These are phyloP conservation scores for Pituophis catenifer DNA, from an alignment of 2,113 vertebrate genomes.

Conservation along the genomic window DNA sequence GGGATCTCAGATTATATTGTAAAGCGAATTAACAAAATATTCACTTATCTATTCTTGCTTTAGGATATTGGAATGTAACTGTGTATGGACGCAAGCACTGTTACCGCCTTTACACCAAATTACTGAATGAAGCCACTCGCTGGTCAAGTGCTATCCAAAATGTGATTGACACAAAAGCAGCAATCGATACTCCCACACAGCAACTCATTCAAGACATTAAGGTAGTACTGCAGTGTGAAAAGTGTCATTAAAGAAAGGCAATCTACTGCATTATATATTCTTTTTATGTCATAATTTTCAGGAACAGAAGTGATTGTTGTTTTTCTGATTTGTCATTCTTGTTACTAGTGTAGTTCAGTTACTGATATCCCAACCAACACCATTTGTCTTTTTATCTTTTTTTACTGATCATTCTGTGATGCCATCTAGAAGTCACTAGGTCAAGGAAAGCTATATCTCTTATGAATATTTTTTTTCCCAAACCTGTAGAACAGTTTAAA, in stretches of 20 bases:
- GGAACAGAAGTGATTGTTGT: neutral
- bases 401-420: neutral
- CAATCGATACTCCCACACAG: conserved; percentile 94
- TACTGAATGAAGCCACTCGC: conserved; percentile 89
- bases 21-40: neutral
- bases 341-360: neutral
- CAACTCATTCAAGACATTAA: conserved; percentile 96
- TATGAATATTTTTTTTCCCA: neutral
- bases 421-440: neutral
- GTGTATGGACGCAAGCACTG: conserved; percentile 94
- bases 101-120: conserved; percentile 89
- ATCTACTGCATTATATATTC: neutral
- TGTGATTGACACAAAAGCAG: conserved; percentile 90
- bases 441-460: neutral
- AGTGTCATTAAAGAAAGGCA: neutral
- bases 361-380: neutral
- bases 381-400: neutral
- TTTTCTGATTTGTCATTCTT: neutral
- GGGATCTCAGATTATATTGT: neutral
- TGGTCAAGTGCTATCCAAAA: conserved; percentile 93
- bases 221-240: conserved; percentile 63
- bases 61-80: conserved; percentile 92
- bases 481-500: neutral
- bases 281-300: neutral
- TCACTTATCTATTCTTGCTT: neutral